Conservation (phyloP, 2,113 vertebrate genomes). For the Otis tarda region DNA sequence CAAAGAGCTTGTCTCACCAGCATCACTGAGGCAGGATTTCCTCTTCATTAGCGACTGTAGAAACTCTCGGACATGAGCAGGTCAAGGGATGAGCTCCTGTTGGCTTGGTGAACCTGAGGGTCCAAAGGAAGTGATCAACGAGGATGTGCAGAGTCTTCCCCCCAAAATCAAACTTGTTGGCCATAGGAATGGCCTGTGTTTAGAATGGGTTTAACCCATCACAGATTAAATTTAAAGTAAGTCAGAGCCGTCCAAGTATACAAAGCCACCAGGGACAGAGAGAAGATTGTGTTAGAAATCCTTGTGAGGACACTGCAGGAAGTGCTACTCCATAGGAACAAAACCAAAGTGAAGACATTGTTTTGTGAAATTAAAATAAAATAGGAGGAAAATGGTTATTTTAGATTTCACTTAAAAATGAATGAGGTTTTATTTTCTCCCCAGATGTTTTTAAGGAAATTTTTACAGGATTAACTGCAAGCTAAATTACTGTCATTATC, state of each 20-base stretch:
- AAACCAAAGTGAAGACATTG: accelerated
- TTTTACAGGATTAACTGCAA: not conserved
- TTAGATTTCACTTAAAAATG: not conserved
- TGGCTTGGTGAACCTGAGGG: accelerated
- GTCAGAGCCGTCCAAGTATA: not conserved
- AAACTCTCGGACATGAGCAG: not conserved
- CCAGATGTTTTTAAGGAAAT: not conserved
- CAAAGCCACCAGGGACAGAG: not conserved
- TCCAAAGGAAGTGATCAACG: not conserved
- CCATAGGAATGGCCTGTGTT: not conserved
- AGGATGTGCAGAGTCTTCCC: not conserved
- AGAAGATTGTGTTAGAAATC: not conserved
- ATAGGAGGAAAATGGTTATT: not conserved
- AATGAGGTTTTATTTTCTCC: not conserved
- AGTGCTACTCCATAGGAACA: not conserved
- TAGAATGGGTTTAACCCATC: not conserved
- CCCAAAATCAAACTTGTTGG: not conserved
- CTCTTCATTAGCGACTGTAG: accelerated
- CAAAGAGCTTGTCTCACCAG: not conserved
- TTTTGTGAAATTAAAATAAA: not conserved
- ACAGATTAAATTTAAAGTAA: no score
- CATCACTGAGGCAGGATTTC: not conserved
- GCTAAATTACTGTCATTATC: not conserved
- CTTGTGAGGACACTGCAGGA: not conserved
- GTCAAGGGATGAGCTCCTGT: not conserved